These are phyloP conservation scores for Hedya salicella DNA, from an alignment of 2,888 invertebrate genomes.

Conservation along the genomic window DNA sequence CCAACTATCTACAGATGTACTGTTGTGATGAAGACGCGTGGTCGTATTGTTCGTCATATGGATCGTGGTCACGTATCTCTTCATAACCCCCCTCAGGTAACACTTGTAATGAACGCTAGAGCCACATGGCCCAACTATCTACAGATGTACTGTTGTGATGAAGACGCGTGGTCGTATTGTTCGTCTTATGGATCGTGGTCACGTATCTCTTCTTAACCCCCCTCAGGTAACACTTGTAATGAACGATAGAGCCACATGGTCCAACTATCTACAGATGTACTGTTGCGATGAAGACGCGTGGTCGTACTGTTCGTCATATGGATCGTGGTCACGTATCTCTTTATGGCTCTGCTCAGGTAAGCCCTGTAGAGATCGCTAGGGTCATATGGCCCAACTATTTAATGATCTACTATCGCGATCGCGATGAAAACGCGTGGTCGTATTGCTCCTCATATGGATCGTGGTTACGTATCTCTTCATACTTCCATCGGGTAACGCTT, in stretches of 20 bases:
- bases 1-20: conserved; percentile 69
- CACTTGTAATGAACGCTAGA: no score
- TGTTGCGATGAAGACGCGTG: conserved; percentile 84
- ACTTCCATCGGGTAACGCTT: conserved; percentile 86
- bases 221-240: conserved; percentile 85
- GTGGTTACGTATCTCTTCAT: conserved; percentile 89
- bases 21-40: conserved; percentile 84
- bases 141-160: conserved; percentile 83
- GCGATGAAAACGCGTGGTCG: conserved; percentile 85
- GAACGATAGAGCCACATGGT: conserved; percentile 67
- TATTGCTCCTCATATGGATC: conserved; percentile 89
- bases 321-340: conserved; percentile 89
- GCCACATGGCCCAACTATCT: no score
- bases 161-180: conserved; percentile 85
- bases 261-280: conserved; percentile 78
- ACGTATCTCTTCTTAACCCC: conserved; percentile 89
- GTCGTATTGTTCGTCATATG: conserved; percentile 87
- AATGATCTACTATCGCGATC: conserved; percentile 82
- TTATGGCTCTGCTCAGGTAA: conserved; percentile 88
- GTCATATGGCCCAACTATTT: no score
- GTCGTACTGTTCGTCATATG: conserved; percentile 87
- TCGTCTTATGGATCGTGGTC: conserved; percentile 89
- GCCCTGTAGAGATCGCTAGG: not conserved
- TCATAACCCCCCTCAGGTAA: conserved; percentile 88
- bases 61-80: conserved; percentile 89